Conservation (phyloP, 2,888 invertebrate species). For the Limulus polyphemus region DNA sequence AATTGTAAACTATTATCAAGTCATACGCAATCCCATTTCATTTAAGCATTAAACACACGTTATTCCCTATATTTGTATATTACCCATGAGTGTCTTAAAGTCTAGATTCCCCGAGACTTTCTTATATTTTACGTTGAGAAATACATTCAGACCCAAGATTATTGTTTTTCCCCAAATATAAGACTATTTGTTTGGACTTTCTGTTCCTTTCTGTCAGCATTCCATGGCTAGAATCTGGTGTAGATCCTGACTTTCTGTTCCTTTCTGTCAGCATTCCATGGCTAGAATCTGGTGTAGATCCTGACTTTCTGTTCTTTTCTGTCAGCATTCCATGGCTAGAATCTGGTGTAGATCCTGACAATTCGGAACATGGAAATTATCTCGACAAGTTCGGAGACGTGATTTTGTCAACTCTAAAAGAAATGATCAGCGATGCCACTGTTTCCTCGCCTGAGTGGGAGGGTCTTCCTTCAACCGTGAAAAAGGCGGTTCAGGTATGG, state of each 20-base stretch:
- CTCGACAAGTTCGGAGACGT: constrained; percentile 24
- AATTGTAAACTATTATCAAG: too few relatives aligned
- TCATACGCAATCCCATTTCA: too few relatives aligned
- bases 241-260: too few relatives aligned
- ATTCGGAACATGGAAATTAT: constrained; percentile 19
- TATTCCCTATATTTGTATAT: too few relatives aligned
- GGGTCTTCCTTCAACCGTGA: constrained; percentile 17
- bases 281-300: constrained; percentile 16
- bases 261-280: constrained; percentile 16
- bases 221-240: constrained; percentile 14
- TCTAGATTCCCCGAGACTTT: too few relatives aligned
- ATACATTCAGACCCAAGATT: too few relatives aligned
- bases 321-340: constrained; percentile 15
- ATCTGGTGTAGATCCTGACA: constrained; percentile 12
- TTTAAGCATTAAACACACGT: too few relatives aligned
- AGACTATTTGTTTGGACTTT: too few relatives aligned
- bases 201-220: constrained; percentile 6
- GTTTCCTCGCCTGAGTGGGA: constrained; percentile 21
- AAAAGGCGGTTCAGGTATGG: constrained; percentile 17
- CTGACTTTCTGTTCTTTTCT: too few relatives aligned
- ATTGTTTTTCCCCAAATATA: too few relatives aligned
- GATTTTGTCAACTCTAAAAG: constrained; percentile 19
- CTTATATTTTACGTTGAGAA: too few relatives aligned
- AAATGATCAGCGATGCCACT: constrained; percentile 19
- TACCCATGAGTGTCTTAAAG: too few relatives aligned